These are phyloP conservation scores for Xanthia togata DNA, from an alignment of 2,888 invertebrate genomes.

Conservation along the genomic window DNA sequence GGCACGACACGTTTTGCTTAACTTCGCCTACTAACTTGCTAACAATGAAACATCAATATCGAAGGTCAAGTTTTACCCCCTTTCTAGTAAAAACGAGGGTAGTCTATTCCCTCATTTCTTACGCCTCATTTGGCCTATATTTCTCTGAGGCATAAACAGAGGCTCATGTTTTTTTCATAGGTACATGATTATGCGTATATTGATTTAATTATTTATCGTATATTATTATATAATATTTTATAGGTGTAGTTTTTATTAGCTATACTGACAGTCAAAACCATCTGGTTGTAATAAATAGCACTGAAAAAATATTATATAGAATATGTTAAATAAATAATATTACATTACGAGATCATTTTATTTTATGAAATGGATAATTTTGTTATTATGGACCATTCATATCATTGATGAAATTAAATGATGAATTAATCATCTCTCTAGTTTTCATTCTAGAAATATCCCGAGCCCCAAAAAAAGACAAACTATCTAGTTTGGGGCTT, in stretches of 20 bases:
- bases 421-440: not conserved
- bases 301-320: not conserved
- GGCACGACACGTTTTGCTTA: not conserved
- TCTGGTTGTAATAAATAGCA: not conserved
- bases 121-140: slow-evolving; percentile 15
- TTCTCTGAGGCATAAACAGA: slow-evolving; percentile 20
- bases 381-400: not conserved
- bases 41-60: not conserved
- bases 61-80: not conserved
- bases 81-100: not conserved
- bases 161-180: slow-evolving; percentile 36
- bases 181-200: slow-evolving; percentile 18
- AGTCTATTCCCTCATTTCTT: not conserved
- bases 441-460: not conserved
- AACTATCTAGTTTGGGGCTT: not conserved
- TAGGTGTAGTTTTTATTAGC: not conserved
- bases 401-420: no score
- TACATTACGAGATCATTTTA: not conserved
- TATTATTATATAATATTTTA: not conserved
- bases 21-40: not conserved
- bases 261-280: not conserved
- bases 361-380: not conserved
- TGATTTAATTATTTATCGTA: not conserved
- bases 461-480: not conserved
- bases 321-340: not conserved